These are phyloP conservation scores for Eulithis prunata DNA, from an alignment of 2,888 invertebrate genomes.

Conservation along the genomic window DNA sequence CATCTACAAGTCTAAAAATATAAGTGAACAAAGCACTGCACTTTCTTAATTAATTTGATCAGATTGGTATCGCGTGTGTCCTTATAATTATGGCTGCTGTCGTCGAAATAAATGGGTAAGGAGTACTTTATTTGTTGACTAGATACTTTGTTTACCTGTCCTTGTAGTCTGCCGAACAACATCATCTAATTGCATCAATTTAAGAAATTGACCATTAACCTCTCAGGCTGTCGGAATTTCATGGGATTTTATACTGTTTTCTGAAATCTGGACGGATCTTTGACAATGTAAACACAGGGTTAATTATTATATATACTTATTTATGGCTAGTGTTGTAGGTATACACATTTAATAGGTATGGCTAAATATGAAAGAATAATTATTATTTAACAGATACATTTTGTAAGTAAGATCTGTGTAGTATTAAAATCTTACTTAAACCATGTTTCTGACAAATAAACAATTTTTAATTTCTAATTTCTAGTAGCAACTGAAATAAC, in stretches of 20 bases:
- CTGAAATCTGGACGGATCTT: neutral
- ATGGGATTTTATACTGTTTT: neutral
- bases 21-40: conserved; percentile 48
- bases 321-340: no score
- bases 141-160: conserved; percentile 16
- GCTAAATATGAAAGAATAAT: no score
- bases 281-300: neutral
- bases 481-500: no score
- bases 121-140: conserved; percentile 35
- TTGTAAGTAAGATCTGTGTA: no score
- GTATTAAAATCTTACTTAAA: no score
- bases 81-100: conserved; percentile 59
- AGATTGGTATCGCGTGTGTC: conserved; percentile 46
- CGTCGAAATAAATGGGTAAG: conserved; percentile 69
- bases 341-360: no score
- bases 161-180: neutral
- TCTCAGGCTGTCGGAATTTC: neutral
- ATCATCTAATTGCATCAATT: conserved; percentile 12
- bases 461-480: no score
- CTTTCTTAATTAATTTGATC: conserved; percentile 45
- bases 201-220: conserved; percentile 2
- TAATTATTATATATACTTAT: no score
- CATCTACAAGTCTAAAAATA: conserved; percentile 53
- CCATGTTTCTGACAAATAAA: no score
- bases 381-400: no score